These are phyloP conservation scores for Kryptopterus vitreolus DNA, from an alignment of 2,797 vertebrate genomes.

Conservation along the genomic window DNA sequence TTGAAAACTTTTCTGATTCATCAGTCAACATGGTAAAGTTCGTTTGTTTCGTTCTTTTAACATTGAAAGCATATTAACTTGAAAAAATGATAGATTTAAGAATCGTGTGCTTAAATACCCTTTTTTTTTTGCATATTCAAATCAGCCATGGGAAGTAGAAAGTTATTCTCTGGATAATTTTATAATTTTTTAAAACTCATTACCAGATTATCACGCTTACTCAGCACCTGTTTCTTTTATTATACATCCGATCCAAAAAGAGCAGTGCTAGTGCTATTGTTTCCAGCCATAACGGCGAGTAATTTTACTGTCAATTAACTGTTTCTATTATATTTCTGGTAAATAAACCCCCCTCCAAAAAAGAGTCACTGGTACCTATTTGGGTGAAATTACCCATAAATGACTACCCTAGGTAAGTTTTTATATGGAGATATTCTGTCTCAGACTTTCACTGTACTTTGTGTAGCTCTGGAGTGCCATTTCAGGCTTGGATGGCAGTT, in stretches of 20 bases:
- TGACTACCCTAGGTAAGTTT: not conserved
- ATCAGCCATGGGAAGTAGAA: not conserved
- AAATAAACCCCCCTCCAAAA: not conserved
- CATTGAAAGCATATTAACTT: not conserved
- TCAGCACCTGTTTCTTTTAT: not conserved
- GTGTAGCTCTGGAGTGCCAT: conserved; percentile 77
- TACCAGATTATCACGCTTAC: not conserved
- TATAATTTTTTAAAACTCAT: not conserved
- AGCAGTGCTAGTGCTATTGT: not conserved
- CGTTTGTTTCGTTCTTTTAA: not conserved
- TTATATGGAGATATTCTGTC: conserved; percentile 1
- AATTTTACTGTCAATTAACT: not conserved
- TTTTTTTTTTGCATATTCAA: not conserved
- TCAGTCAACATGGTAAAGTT: not conserved
- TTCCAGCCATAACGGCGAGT: not conserved
- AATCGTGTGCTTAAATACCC: too few species aligned
- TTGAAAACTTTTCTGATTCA: not conserved
- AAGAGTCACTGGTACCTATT: not conserved
- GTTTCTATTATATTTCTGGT: not conserved
- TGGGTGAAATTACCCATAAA: not conserved
- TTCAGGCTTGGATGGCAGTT: conserved; percentile 84
- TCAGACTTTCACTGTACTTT: not conserved
- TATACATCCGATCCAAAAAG: not conserved
- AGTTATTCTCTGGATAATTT: too few species aligned
- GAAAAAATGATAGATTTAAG: too few species aligned